Conservation (phyloP, 2,888 invertebrate genomes). For the Aspidiotus destructor region DNA sequence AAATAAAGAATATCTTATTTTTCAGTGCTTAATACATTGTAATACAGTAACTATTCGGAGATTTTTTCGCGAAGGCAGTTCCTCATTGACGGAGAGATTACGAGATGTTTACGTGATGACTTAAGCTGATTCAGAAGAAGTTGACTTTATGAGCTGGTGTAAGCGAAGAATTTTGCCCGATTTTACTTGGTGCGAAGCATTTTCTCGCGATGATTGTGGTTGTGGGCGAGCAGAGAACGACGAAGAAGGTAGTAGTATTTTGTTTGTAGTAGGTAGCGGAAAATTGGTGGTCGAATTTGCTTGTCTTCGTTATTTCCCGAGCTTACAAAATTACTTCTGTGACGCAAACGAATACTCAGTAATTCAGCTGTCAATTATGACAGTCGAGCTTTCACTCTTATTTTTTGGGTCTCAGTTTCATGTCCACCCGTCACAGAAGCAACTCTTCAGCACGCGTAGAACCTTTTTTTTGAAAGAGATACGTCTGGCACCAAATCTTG, state of each 20-base stretch:
- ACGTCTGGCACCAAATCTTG: slow-evolving; percentile 21
- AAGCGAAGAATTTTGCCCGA: not conserved
- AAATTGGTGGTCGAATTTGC: not conserved
- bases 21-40: slow-evolving; percentile 1
- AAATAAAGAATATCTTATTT: slow-evolving; percentile 23
- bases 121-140: not conserved
- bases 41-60: not conserved
- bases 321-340: slow-evolving; percentile 1
- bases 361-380: not conserved
- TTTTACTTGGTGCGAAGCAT: not conserved
- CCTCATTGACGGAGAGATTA: slow-evolving; percentile 2
- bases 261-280: no score
- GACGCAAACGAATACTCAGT: not conserved
- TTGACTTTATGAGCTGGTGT: not conserved
- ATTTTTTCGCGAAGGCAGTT: not conserved
- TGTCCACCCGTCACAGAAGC: slow-evolving; percentile 23
- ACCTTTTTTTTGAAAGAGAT: slow-evolving; percentile 13
- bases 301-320: not conserved
- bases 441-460: slow-evolving; percentile 21
- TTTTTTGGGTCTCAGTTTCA: slow-evolving; percentile 3
- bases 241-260: not conserved
- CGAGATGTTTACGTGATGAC: not conserved
- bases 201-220: not conserved
- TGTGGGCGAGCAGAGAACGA: not conserved
- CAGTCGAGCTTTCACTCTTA: not conserved